These are phyloP conservation scores for Thamnophis sirtalis DNA, from an alignment of 2,113 vertebrate genomes.

Conservation along the genomic window DNA sequence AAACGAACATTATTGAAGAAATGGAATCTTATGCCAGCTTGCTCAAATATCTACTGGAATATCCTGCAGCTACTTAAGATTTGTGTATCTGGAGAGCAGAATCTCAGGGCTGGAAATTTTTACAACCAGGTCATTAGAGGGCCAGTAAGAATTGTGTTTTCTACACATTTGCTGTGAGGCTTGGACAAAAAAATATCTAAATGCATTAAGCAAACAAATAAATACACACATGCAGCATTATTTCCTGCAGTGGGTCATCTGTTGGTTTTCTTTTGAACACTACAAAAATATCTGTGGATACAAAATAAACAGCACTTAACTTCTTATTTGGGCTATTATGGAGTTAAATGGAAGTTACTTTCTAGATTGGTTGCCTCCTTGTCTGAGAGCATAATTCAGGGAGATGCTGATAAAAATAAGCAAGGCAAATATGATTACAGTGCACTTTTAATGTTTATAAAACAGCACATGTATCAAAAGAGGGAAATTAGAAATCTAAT, in stretches of 20 bases:
- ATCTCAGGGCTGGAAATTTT: background rate
- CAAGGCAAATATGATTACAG: no score
- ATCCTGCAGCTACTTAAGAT: background rate
- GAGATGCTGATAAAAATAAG: background rate
- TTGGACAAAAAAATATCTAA: background rate
- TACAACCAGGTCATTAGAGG: background rate
- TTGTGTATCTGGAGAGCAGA: background rate
- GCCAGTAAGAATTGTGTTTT: background rate
- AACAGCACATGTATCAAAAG: no score
- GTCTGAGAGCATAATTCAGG: background rate
- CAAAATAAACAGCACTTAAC: background rate
- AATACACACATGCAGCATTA: background rate
- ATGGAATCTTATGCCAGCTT: background rate
- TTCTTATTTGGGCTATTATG: background rate
- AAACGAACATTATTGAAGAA: background rate
- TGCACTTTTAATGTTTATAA: no score
- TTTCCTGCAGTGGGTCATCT: background rate
- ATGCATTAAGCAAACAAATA: background rate
- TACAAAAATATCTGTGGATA: background rate
- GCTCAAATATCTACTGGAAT: background rate
- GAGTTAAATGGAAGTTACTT: background rate
- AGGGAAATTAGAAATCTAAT: no score
- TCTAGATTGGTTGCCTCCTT: background rate
- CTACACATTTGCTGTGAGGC: background rate
- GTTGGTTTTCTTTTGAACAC: background rate